Evolutionary conservation across 2,888 invertebrate species (phyloP).

Genomic region (Spodoptera picta): DNA sequence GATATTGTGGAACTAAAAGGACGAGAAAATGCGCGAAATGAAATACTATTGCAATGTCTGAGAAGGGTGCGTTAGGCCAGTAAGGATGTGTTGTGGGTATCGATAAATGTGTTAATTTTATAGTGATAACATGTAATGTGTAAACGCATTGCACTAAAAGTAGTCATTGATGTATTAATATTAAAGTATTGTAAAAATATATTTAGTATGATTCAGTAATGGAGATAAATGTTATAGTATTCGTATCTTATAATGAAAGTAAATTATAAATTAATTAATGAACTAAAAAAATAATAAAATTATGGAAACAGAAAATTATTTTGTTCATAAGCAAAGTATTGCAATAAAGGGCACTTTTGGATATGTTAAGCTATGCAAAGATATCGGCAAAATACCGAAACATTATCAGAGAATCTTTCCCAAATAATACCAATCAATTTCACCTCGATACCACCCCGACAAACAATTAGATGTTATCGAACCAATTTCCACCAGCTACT

Average conservation of each 20-base stretch:
- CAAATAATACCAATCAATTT: conserved; percentile 60
- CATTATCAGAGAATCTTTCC: conserved; percentile 44
- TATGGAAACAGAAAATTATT: too few relatives aligned
- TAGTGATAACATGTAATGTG: too few relatives aligned
- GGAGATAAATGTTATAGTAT: too few relatives aligned
- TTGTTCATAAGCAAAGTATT: too few relatives aligned
- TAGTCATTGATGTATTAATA: too few relatives aligned
- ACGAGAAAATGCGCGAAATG: conserved; percentile 6
- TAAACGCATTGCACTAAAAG: too few relatives aligned
- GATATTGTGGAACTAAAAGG: conserved; percentile 44
- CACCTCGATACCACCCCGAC: conserved; percentile 52
- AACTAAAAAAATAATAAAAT: too few relatives aligned
- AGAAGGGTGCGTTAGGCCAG: conserved; percentile 65
- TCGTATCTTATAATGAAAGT: too few relatives aligned
- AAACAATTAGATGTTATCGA: conserved; percentile 71
- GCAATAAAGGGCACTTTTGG: too few relatives aligned
- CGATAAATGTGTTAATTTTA: conserved; percentile 16
- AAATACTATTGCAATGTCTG: conserved; percentile 78
- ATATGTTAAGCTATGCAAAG: neutral
- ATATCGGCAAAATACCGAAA: conserved; percentile 7
- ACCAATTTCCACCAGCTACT: conserved; percentile 66
- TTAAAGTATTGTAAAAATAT: too few relatives aligned
- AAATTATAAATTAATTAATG: too few relatives aligned
- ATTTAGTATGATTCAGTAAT: too few relatives aligned
- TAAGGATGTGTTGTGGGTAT: conserved; percentile 43